phyloP scores from a whole-genome alignment of 1,140 invertebrate species.

The Camponotus floridanus region DNA sequence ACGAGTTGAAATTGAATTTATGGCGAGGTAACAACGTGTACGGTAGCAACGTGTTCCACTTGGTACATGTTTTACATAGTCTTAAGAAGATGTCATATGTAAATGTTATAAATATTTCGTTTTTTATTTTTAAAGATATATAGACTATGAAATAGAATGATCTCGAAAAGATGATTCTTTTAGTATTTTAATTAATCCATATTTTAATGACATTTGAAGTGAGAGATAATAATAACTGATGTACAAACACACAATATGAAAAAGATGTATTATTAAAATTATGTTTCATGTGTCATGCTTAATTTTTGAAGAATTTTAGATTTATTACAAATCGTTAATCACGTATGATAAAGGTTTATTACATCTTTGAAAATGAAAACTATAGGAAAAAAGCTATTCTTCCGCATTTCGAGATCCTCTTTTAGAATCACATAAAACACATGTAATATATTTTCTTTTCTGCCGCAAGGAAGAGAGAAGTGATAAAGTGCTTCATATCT shows the following conservation, averaged over 20 bases:
- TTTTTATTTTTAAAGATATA: conserved; percentile 4
- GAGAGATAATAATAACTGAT: neutral
- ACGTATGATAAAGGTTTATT: neutral
- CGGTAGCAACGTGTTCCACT: neutral
- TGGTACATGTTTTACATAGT: conserved; percentile 2
- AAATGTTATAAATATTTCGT: conserved; percentile 25
- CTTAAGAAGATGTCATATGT: neutral
- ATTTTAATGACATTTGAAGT: neutral
- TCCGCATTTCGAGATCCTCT: neutral
- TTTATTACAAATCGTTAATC: neutral
- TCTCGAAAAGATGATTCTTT: neutral
- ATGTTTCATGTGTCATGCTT: no score
- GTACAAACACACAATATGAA: no score
- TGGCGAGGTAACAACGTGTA: neutral
- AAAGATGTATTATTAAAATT: no score
- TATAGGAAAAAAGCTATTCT: neutral
- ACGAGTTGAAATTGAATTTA: neutral
- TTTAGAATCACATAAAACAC: conserved; percentile 23
- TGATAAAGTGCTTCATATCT: conserved; percentile 48
- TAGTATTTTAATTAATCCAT: neutral
- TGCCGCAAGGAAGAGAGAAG: conserved; percentile 54
- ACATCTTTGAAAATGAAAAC: neutral
- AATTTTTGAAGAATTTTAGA: neutral
- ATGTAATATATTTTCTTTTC: neutral
- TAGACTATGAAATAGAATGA: neutral